phyloP scores from a whole-genome alignment of 2,888 invertebrate genomes.

The Ophion slaviceki region DNA sequence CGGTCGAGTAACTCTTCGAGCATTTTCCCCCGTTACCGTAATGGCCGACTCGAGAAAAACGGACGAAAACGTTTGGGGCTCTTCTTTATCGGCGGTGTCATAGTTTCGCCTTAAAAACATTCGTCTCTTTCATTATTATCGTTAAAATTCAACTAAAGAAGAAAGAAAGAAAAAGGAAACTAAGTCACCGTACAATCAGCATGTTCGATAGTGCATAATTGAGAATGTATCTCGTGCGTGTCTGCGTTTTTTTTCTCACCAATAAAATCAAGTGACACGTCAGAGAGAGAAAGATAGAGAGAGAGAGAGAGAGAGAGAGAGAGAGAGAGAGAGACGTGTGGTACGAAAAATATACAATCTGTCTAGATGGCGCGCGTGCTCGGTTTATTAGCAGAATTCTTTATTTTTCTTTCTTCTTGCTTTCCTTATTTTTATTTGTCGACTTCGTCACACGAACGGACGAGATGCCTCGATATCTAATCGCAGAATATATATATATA shows the following conservation, averaged over 20 bases:
- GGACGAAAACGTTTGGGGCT: neutral
- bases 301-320: constrained; percentile 19
- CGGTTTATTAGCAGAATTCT: neutral
- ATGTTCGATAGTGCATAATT: constrained; percentile 41
- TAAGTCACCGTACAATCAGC: constrained; percentile 38
- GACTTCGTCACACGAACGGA: constrained; percentile 31
- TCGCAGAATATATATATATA: constrained; percentile 49
- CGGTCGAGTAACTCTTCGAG: neutral
- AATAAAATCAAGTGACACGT: neutral
- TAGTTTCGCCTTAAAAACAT: constrained; percentile 59
- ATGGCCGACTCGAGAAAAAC: neutral
- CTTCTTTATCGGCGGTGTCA: neutral
- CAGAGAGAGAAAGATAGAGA: neutral
- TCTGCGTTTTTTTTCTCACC: neutral
- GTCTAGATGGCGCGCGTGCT: constrained; percentile 24
- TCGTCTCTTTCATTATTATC: constrained; percentile 43
- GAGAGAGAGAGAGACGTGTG: constrained; percentile 20
- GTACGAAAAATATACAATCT: constrained; percentile 41
- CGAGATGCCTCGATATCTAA: constrained; percentile 32
- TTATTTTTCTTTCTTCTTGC: neutral
- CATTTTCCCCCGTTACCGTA: neutral
- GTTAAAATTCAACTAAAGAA: constrained; percentile 60
- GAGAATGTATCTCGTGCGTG: constrained; percentile 21
- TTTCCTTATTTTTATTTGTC: constrained; percentile 8
- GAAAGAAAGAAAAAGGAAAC: constrained; percentile 18